Percentiles rank a stretch among this genome's conserved stretches.
Evolutionary conservation across 2,113 vertebrate species (phyloP).

Genomic region (Dromaius novaehollandiae): DNA sequence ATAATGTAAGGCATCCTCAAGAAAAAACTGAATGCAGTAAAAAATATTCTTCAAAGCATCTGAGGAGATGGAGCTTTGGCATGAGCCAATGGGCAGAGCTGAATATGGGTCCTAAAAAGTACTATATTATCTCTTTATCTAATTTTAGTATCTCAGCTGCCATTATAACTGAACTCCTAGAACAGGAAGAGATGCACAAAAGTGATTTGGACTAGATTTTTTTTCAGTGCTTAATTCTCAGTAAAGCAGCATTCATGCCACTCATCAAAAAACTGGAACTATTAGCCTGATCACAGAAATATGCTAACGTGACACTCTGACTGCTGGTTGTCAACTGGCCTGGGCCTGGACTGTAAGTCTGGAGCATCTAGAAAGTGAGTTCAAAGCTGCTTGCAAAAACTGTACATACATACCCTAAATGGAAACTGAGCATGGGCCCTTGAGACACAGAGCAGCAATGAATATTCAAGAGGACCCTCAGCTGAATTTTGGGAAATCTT

Average conservation of each 20-base stretch:
- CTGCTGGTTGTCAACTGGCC: not conserved
- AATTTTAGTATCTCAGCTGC: not conserved
- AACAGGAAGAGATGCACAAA: not conserved
- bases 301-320: not conserved
- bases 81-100: not conserved
- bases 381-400: not conserved
- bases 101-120: not conserved
- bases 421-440: not conserved
- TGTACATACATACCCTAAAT: accelerated
- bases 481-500: not conserved
- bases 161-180: not conserved
- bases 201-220: not conserved
- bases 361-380: not conserved
- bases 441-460: not conserved
- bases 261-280: accelerated
- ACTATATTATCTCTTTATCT: not conserved
- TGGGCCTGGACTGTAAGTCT: not conserved
- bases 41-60: not conserved
- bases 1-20: not conserved
- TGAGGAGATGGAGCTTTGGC: not conserved
- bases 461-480: not conserved
- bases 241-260: not conserved
- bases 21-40: not conserved
- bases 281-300: not conserved
- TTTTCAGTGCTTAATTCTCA: not conserved